A percentile compares a stretch with the other conserved stretches of the same genome.
Evolutionary conservation across 2,888 invertebrate genomes (phyloP).

Genomic region (Dolomedes plantarius): DNA sequence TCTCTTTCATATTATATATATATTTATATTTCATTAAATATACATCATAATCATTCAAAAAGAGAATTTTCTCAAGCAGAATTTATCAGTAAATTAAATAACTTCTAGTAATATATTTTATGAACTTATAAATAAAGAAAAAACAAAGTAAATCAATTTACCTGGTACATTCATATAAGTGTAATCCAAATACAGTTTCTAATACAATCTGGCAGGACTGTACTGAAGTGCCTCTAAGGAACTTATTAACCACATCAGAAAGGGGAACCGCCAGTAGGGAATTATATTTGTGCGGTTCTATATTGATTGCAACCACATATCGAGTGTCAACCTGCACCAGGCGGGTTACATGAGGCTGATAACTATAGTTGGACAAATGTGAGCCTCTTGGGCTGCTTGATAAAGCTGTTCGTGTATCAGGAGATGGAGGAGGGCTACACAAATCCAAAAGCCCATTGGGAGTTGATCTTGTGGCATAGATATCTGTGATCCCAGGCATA

Average conservation of each 20-base stretch:
- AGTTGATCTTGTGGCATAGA: conserved; percentile 49
- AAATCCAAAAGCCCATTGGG: conserved; percentile 60
- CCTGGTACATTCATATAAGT: conserved; percentile 89
- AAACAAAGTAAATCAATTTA: too few species aligned
- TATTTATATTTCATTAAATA: too few species aligned
- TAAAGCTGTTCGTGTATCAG: conserved; percentile 60
- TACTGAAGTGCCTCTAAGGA: conserved; percentile 71
- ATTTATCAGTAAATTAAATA: too few species aligned
- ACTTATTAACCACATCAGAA: conserved; percentile 71
- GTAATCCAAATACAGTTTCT: conserved; percentile 85
- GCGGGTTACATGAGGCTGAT: conserved; percentile 59
- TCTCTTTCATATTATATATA: too few species aligned
- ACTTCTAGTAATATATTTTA: too few species aligned
- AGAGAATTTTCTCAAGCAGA: too few species aligned
- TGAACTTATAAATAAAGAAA: too few species aligned
- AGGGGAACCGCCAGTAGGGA: conserved; percentile 67
- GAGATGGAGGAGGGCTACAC: conserved; percentile 70
- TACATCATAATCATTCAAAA: too few species aligned
- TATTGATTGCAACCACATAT: conserved; percentile 59
- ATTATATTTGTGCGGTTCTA: conserved; percentile 57
- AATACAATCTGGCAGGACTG: conserved; percentile 85
- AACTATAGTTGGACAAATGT: conserved; percentile 42
- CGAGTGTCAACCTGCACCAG: conserved; percentile 58
- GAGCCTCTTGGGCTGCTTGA: conserved; percentile 59
- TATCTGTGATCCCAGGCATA: conserved; percentile 45